Percentiles rank a stretch among this genome's conserved stretches.
Conservation (phyloP, 2,797 vertebrate species). For the Lagodon rhomboides region DNA sequence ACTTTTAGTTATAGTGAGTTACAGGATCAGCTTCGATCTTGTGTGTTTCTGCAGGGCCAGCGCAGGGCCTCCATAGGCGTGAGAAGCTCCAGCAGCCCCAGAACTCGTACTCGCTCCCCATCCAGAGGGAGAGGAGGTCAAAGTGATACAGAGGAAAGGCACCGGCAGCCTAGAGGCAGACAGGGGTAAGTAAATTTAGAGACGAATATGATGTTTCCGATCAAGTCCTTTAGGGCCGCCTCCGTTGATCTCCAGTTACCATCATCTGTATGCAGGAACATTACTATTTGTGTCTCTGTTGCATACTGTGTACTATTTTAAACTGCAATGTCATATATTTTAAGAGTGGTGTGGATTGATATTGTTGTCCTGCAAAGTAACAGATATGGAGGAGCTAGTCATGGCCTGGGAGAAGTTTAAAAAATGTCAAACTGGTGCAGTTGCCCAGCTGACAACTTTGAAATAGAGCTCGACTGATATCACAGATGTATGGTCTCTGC, state of each 20-base stretch:
- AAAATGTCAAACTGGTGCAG: background rate
- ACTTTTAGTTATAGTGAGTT: background rate
- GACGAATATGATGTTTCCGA: slow-evolving; percentile 16
- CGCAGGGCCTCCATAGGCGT: slow-evolving; percentile 89
- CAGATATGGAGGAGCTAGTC: background rate
- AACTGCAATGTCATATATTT: slow-evolving; percentile 31
- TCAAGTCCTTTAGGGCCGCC: slow-evolving; percentile 18
- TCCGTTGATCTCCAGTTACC: slow-evolving; percentile 31
- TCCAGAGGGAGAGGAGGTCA: slow-evolving; percentile 90
- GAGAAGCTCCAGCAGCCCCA: slow-evolving; percentile 93
- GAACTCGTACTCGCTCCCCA: slow-evolving; percentile 90
- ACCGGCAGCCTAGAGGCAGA: slow-evolving; percentile 88
- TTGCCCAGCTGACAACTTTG: background rate
- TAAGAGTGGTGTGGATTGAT: background rate
- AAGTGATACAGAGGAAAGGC: slow-evolving; percentile 85
- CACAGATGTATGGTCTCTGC: too few relatives aligned
- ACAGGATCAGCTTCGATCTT: background rate
- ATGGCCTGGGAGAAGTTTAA: background rate
- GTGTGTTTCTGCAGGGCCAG: slow-evolving; percentile 74
- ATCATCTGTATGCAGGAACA: slow-evolving; percentile 17
- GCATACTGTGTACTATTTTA: slow-evolving; percentile 27
- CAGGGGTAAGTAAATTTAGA: slow-evolving; percentile 84
- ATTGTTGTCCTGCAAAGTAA: slow-evolving; percentile 20
- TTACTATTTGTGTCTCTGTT: slow-evolving; percentile 36
- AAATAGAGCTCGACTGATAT: background rate